Base-by-base conservation (phyloP, 2,888 invertebrate genomes). In the Melikaiella ostensackeni region DNA sequence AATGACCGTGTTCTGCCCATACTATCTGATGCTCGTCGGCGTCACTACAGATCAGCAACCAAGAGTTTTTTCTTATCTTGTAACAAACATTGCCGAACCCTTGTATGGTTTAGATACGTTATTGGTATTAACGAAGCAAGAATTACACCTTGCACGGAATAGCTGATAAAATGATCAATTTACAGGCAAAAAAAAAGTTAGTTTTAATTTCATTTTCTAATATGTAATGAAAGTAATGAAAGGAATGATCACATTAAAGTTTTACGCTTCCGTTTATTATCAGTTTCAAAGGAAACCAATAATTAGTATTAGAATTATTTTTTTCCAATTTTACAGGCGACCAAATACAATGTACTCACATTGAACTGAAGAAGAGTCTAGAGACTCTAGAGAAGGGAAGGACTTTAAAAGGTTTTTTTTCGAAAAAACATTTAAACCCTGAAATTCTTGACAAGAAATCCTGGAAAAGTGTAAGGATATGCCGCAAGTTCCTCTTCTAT, bases 31-130 rank as follows among this genome's bases (percentile, higher is more conserved):
- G 13, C 27, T 57, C 59, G 27, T 24, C 59, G 59, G 59, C 59
- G 27, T 59, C 27, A 27, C 24, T 59, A 59, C 16, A 59, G 59
- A 59, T 59, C 35, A 74, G 11, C 16, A n/a, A 38, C 57, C 7
- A 2, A 33, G n/a, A 57, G 35, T 78, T 42, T 75, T 77, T 57
- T 42, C 70, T 76, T 75, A 75, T 77, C 62, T 66, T 66, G 35
- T 63, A 75, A 77, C 81, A 88, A 88, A 87, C 80, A 86, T 82
- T 81, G 86, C 86, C 89, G 86, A 88, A 87, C 88, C 89, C 84
- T 86, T 89, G 88, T 89, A 86, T 88, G 83, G 80, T 80, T 88
- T 87, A 89, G 88, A 89, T 88, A 88, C 75, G 83, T 75, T 7
- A 57, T 63, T 75, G 46, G 70, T 79, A 77, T 83, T 27, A 59